Evolutionary conservation across 1,140 invertebrate genomes (phyloP).

Genomic region (Papilio helenus): DNA sequence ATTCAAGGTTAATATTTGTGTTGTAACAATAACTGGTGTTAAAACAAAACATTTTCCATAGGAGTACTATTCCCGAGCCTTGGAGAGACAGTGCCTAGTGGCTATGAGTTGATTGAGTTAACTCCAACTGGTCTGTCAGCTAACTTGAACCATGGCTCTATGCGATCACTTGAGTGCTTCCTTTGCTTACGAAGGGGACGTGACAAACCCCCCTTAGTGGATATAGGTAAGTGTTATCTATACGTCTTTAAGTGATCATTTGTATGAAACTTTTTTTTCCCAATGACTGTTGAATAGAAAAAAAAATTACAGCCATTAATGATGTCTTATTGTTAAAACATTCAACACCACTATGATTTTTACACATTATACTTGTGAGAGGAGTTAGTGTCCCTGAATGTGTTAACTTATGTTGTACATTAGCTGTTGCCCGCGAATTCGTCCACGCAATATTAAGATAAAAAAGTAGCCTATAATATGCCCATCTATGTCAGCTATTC

Average conservation of each 20-base stretch:
- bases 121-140: constrained; percentile 94
- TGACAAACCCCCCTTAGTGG: constrained; percentile 97
- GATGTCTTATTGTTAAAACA: background rate
- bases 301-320: too few species aligned
- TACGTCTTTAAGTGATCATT: background rate
- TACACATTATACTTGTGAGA: background rate
- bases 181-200: constrained; percentile 95
- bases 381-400: background rate
- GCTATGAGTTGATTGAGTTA: constrained; percentile 91
- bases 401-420: too few species aligned
- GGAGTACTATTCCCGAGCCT: constrained; percentile 95
- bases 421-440: too few species aligned
- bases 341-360: background rate
- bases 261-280: too few species aligned
- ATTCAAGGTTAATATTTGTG: too few species aligned
- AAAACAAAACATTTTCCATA: constrained; percentile 68
- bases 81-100: constrained; percentile 92
- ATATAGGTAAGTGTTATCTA: constrained; percentile 91
- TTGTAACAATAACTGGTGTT: background rate
- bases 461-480: too few species aligned
- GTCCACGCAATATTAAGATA: too few species aligned
- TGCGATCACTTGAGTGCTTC: constrained; percentile 96
- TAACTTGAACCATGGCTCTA: constrained; percentile 98
- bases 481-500: too few species aligned
- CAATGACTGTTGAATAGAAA: too few species aligned